These are phyloP conservation scores for Falcaria lacertinaria DNA, from an alignment of 2,888 invertebrate species.

Conservation along the genomic window DNA sequence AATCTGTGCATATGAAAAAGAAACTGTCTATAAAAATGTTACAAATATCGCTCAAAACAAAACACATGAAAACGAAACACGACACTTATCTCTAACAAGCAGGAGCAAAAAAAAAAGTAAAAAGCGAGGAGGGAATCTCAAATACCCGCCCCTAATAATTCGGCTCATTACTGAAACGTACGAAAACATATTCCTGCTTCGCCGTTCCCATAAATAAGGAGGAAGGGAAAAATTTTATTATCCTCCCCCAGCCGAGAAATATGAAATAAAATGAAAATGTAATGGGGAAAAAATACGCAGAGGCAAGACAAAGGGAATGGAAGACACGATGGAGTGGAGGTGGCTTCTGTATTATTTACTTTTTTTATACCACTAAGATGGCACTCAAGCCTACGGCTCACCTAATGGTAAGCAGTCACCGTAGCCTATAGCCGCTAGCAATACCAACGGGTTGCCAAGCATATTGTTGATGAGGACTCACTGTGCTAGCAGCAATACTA, in stretches of 20 bases:
- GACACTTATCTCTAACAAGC: conserved; percentile 55
- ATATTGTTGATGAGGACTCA: too few species aligned
- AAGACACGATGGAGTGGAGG: conserved; percentile 33
- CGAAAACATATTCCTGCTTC: conserved; percentile 75
- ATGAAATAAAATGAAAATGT: conserved; percentile 80
- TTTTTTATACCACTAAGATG: too few species aligned
- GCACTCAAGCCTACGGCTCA: too few species aligned
- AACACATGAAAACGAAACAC: conserved; percentile 29
- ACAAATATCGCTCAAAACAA: conserved; percentile 17
- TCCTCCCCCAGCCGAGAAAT: conserved; percentile 70
- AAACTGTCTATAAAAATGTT: conserved; percentile 10
- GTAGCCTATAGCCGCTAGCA: too few species aligned
- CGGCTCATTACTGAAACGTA: conserved; percentile 73
- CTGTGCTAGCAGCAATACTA: too few species aligned
- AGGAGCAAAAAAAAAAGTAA: conserved; percentile 38
- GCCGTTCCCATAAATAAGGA: conserved; percentile 74
- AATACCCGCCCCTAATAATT: conserved; percentile 72
- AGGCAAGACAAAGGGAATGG: conserved; percentile 74
- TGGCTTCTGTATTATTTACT: too few species aligned
- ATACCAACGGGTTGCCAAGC: too few species aligned
- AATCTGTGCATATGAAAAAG: conserved; percentile 3
- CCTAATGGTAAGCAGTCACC: too few species aligned
- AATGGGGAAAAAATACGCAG: conserved; percentile 78
- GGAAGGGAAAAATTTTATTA: conserved; percentile 76
- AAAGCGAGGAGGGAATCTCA: conserved; percentile 51